Conservation (phyloP, 2,888 invertebrate species). For the Dugesia japonica region DNA sequence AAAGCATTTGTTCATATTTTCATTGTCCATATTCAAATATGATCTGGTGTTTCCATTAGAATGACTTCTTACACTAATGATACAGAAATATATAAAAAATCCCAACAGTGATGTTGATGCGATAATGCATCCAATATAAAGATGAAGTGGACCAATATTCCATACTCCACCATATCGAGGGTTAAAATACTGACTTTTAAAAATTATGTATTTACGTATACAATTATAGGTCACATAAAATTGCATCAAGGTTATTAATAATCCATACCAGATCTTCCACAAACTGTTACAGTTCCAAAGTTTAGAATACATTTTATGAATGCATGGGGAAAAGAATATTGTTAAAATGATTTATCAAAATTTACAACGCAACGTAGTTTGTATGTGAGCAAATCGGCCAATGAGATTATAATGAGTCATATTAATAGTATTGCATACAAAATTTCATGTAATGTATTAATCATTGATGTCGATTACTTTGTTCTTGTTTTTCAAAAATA, state of each 20-base stretch:
- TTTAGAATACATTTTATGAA: slow-evolving; percentile 13
- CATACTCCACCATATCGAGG: slow-evolving; percentile 30
- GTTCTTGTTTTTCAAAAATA: too few species aligned
- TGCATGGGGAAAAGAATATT: background rate
- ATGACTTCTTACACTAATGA: background rate
- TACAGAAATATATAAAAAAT: background rate
- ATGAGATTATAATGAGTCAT: background rate
- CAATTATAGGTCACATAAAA: slow-evolving; percentile 42
- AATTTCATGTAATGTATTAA: background rate
- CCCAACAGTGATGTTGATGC: background rate
- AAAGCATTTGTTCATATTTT: background rate
- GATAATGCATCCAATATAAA: slow-evolving; percentile 14
- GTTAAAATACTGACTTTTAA: slow-evolving; percentile 25
- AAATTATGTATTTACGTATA: slow-evolving; percentile 42
- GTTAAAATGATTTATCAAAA: background rate
- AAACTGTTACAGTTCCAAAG: slow-evolving; percentile 44
- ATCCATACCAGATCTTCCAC: slow-evolving; percentile 67
- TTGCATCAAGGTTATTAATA: slow-evolving; percentile 60
- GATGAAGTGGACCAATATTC: slow-evolving; percentile 23
- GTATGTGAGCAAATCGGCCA: background rate
- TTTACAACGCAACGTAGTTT: background rate
- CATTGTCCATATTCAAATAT: background rate
- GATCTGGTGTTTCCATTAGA: background rate
- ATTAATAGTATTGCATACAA: background rate
- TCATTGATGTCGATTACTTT: background rate